These are phyloP conservation scores for Sebastes diploproa DNA, from an alignment of 2,797 vertebrate genomes.

Conservation along the genomic window DNA sequence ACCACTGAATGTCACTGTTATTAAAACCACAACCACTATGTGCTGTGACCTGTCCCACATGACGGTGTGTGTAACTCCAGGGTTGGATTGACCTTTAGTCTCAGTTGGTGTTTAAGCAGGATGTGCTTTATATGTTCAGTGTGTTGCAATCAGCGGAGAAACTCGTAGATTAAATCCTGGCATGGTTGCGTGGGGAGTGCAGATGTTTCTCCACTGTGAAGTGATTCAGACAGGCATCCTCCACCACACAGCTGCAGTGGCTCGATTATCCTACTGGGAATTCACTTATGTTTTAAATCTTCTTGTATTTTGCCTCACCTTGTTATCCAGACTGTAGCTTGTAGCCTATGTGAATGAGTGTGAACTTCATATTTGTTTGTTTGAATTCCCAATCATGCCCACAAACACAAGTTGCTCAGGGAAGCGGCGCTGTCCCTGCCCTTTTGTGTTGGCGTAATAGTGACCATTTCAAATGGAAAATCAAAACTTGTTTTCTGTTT, in stretches of 20 bases:
- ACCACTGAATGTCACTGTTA: not conserved
- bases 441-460: not conserved
- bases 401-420: not conserved
- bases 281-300: fast-evolving
- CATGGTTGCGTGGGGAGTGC: not conserved
- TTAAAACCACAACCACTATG: not conserved
- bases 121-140: not conserved
- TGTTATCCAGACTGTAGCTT: not conserved
- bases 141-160: not conserved
- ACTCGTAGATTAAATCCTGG: not conserved
- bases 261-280: not conserved
- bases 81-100: not conserved
- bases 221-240: not conserved
- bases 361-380: not conserved
- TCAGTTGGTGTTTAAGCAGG: not conserved
- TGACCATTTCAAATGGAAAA: not conserved
- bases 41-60: not conserved
- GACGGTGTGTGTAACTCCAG: not conserved
- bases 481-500: not conserved
- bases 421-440: not conserved
- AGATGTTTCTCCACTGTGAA: not conserved
- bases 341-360: too few relatives aligned
- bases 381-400: not conserved
- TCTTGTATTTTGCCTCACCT: not conserved
- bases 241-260: not conserved